phyloP scores from a whole-genome alignment of 2,888 invertebrate genomes.

The Drosophila borborema region DNA sequence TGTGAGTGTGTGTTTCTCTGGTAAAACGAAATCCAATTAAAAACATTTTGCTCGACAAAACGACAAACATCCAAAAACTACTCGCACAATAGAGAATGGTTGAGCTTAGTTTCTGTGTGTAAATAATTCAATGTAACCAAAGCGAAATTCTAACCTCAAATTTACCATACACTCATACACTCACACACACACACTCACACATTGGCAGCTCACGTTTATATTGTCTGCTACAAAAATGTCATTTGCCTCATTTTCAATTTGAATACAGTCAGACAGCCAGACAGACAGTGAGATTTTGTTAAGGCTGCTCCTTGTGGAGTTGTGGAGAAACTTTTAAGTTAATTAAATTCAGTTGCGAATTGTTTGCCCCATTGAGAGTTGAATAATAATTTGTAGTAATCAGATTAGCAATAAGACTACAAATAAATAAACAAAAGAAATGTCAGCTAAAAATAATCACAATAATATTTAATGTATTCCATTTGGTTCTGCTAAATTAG shows the following conservation, averaged over 20 bases:
- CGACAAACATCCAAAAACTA: slow-evolving; percentile 31
- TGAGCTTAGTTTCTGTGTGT: slow-evolving; percentile 64
- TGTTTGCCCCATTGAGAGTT: not conserved
- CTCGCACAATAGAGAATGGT: slow-evolving; percentile 38
- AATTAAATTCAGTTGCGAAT: slow-evolving; percentile 7
- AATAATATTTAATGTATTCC: slow-evolving; percentile 1
- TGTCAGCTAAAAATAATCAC: not conserved
- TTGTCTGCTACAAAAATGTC: slow-evolving; percentile 17
- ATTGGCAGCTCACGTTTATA: not conserved
- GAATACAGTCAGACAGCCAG: not conserved
- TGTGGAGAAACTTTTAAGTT: not conserved
- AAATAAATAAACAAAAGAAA: not conserved
- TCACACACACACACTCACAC: not conserved
- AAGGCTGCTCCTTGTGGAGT: not conserved
- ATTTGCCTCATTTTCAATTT: slow-evolving; percentile 39
- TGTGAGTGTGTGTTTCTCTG: slow-evolving; percentile 10
- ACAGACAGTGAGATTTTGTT: slow-evolving; percentile 3
- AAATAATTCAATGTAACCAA: slow-evolving; percentile 64
- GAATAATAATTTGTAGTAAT: not conserved
- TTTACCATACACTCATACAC: slow-evolving; percentile 9
- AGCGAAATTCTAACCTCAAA: slow-evolving; percentile 46
- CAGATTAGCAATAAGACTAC: not conserved
- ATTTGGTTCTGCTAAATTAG: not conserved
- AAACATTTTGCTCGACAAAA: slow-evolving; percentile 49
- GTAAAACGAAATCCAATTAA: slow-evolving; percentile 65